phyloP scores from a whole-genome alignment of 2,888 invertebrate species.

The Lepidochrysops patricia region DNA sequence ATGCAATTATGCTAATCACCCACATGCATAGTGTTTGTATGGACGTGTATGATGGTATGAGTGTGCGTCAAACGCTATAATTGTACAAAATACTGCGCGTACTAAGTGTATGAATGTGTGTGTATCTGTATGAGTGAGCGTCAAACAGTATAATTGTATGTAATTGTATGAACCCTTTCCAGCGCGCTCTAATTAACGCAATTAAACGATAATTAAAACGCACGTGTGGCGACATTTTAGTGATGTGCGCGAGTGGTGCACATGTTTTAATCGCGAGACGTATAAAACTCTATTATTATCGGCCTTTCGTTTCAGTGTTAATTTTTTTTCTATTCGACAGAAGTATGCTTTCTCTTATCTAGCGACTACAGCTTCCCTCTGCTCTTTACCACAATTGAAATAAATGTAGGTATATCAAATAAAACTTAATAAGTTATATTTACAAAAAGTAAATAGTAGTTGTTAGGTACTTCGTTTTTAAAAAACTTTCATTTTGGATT shows the following conservation, averaged over 20 bases:
- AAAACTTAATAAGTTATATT: too few species aligned
- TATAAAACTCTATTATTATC: too few species aligned
- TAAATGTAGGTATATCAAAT: too few species aligned
- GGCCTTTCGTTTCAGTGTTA: too few species aligned
- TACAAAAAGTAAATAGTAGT: too few species aligned
- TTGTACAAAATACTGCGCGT: neutral
- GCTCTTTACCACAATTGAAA: too few species aligned
- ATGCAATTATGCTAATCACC: constrained; percentile 16
- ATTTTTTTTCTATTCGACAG: too few species aligned
- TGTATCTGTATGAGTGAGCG: constrained; percentile 31
- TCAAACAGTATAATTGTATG: constrained; percentile 36
- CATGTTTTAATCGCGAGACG: too few species aligned
- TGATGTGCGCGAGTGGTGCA: constrained; percentile 31
- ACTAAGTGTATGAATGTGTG: neutral
- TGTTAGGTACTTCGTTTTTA: too few species aligned
- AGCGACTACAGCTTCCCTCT: too few species aligned
- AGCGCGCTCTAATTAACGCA: constrained; percentile 68
- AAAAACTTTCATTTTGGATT: too few species aligned
- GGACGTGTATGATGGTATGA: neutral
- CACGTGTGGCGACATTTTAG: constrained; percentile 47
- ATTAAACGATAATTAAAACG: constrained; percentile 67
- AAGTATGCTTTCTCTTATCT: too few species aligned
- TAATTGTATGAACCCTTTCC: constrained; percentile 65
- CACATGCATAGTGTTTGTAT: neutral
- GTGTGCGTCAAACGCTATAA: neutral